phyloP scores from a whole-genome alignment of 2,888 invertebrate species.

The Chaetogeoica ovagalla region DNA sequence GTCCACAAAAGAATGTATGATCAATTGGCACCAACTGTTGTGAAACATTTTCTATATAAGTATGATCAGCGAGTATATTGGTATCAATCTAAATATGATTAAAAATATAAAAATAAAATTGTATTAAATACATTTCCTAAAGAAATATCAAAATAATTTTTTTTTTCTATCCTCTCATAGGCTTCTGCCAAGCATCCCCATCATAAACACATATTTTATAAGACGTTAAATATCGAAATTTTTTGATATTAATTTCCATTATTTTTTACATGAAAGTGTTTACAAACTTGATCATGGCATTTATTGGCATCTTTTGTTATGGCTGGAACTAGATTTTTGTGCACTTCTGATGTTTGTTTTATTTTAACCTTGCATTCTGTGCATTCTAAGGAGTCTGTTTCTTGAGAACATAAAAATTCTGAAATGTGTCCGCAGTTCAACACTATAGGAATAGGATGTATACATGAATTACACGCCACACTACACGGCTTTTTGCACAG shows the following conservation, averaged over 20 bases:
- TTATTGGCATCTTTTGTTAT: neutral
- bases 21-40: neutral
- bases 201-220: neutral
- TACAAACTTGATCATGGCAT: too few species aligned
- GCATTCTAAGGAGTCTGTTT: conserved; percentile 9
- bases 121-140: neutral
- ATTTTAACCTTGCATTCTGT: neutral
- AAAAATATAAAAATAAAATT: neutral
- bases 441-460: conserved; percentile 57
- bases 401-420: conserved; percentile 17
- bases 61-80: neutral
- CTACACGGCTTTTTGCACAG: conserved; percentile 19
- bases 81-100: neutral
- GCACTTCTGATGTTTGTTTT: too few species aligned
- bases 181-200: too few species aligned
- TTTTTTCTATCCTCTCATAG: too few species aligned
- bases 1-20: neutral
- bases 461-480: conserved; percentile 29
- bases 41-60: neutral
- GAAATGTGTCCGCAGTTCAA: conserved; percentile 63
- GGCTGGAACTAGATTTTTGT: too few species aligned
- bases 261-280: neutral
- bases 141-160: neutral
- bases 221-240: neutral
- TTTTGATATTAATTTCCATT: neutral